Base-by-base conservation (phyloP, 2,113 vertebrate species). In the Rostratula benghalensis region DNA sequence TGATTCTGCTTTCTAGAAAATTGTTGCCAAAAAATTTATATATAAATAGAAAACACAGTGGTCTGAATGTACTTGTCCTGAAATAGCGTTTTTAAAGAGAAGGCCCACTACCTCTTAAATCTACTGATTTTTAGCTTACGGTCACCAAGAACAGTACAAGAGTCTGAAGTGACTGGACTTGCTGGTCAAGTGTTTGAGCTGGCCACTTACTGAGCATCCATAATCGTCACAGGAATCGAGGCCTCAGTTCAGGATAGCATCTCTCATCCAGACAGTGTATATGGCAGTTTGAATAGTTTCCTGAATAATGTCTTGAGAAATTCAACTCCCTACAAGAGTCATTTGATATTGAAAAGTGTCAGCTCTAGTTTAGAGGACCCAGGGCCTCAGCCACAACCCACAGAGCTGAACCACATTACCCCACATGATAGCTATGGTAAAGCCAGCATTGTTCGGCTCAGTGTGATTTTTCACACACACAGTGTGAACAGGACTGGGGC, bases 11-110 rank as follows among this genome's bases (percentile, higher is more conserved):
- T 68, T 92, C 86, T 96, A 93, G 71, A 87, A 93, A 88, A 87
- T 54, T 69, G 85, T 83, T 97, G 96, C 97, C 97, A 97, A 96
- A 96, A 94, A 97, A 85, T 94, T 93, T 89, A 94, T 94, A 24
- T 93, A 59, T 94, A 84, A 88, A 78, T 89, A 90, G 79, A 89
- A 93, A 96, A 63, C 57, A 87, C 77, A 67, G 86, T 87, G 83
- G 39, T 93, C 87, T 96, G 92, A 93, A 82, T 83, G 65, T 93
- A 57, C 91, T 95, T 97, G 95, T 97, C 96, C 87, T 93, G 84
- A 91, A 96, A 79, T 67, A 93, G n/a, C 70, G n/a, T 97, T 97
- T 92, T 92, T 83, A 75, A 90, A 94, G 93, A 69, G 61, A 91
- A 89, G 46, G 65, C 63, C 60, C 41, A 46, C 76, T 83, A 6